These are phyloP conservation scores for Acholoe squamosa DNA, from an alignment of 2,888 invertebrate species.

Conservation along the genomic window DNA sequence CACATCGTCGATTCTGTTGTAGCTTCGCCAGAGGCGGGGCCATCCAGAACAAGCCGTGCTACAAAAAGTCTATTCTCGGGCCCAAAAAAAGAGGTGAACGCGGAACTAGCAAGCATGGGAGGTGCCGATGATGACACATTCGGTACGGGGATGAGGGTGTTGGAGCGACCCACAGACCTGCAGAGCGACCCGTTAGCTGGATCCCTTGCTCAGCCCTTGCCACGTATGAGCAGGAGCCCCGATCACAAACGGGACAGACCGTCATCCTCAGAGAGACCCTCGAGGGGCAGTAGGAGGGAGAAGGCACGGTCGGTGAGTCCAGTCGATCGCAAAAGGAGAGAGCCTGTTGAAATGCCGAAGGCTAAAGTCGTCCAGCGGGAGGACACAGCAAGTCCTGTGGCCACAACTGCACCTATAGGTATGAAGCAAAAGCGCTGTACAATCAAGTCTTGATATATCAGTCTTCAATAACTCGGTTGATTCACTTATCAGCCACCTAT, in stretches of 20 bases:
- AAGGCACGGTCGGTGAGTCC: constrained; percentile 36
- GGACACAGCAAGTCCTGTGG: constrained; percentile 8
- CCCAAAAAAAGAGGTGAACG: constrained; percentile 69
- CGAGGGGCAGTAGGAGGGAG: background rate
- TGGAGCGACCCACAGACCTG: background rate
- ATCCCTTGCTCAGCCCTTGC: constrained; percentile 71
- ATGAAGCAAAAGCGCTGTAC: too few species aligned
- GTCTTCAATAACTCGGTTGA: too few species aligned
- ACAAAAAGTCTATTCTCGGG: constrained; percentile 26
- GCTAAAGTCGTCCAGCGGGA: background rate
- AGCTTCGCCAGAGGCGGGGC: background rate
- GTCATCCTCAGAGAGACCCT: background rate
- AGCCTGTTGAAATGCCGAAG: background rate
- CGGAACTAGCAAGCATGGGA: constrained; percentile 77
- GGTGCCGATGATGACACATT: constrained; percentile 65
- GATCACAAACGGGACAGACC: background rate
- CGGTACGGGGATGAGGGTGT: background rate
- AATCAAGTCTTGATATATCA: too few species aligned
- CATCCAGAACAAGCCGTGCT: background rate
- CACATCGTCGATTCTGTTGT: background rate
- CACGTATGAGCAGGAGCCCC: background rate
- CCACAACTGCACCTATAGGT: constrained; percentile 25
- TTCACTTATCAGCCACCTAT: too few species aligned
- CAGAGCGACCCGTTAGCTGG: constrained; percentile 72
- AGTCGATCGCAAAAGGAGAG: background rate